A percentile compares a stretch with the other conserved stretches of the same genome.
Evolutionary conservation across 1,140 invertebrate species (phyloP).

Genomic region (Helicoverpa armigera): DNA sequence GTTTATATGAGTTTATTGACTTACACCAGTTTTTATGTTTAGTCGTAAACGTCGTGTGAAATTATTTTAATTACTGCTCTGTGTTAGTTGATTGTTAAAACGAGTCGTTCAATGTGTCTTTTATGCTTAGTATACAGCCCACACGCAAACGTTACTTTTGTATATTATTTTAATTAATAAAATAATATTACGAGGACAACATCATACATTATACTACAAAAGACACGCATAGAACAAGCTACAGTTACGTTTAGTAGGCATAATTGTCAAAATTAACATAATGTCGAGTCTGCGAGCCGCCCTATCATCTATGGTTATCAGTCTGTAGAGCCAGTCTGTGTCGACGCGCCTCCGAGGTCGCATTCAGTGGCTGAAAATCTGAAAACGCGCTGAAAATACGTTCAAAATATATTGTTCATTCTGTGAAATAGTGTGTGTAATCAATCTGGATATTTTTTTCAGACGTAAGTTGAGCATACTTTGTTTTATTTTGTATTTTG

Average conservation of each 20-base stretch:
- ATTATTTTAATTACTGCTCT: conserved; percentile 10
- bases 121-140: no score
- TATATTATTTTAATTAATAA: no score
- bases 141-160: no score
- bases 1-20: conserved; percentile 4
- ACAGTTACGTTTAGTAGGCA: background rate
- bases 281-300: conserved; percentile 46
- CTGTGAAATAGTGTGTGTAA: conserved; percentile 28
- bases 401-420: conserved; percentile 28
- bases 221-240: no score
- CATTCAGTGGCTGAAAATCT: conserved; percentile 42
- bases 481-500: background rate
- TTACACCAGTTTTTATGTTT: conserved; percentile 5
- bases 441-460: conserved; percentile 5
- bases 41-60: conserved; percentile 11
- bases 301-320: conserved; percentile 53
- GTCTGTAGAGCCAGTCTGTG: conserved; percentile 49
- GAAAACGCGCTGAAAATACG: conserved; percentile 46
- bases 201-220: no score
- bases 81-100: background rate
- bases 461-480: conserved; percentile 10
- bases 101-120: background rate
- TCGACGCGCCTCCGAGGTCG: conserved; percentile 39
- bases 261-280: conserved; percentile 23
- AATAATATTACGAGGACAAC: no score